Conservation (phyloP, 2,888 invertebrate genomes). For the Ophion slaviceki region DNA sequence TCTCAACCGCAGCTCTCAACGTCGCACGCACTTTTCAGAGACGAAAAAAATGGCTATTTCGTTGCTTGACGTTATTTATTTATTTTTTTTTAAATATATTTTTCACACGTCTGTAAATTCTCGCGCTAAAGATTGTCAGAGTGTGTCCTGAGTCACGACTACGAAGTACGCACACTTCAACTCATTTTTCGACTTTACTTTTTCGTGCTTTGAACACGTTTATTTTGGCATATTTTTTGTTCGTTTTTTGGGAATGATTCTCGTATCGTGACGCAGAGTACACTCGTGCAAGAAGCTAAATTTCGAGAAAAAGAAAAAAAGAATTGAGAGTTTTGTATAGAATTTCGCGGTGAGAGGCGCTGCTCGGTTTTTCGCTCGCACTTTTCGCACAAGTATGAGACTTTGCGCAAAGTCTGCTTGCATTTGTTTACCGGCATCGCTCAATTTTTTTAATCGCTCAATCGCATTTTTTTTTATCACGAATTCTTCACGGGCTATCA, state of each 20-base stretch:
- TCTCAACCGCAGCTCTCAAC: not conserved
- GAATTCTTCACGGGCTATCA: not conserved
- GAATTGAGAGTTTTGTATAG: not conserved
- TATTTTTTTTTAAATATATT: not conserved
- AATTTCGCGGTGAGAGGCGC: constrained; percentile 17
- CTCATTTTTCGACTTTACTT: constrained; percentile 14
- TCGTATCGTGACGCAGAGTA: constrained; percentile 37
- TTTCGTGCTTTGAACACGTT: not conserved
- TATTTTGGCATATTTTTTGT: not conserved
- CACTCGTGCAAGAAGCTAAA: not conserved
- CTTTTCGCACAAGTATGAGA: constrained; percentile 72
- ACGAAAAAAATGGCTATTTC: not conserved
- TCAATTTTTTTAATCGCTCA: not conserved
- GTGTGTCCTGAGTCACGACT: constrained; percentile 47
- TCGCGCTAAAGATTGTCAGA: constrained; percentile 33
- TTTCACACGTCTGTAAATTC: constrained; percentile 3
- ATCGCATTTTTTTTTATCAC: constrained; percentile 4
- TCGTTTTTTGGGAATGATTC: constrained; percentile 25
- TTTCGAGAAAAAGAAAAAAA: not conserved
- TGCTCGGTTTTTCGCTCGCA: constrained; percentile 58
- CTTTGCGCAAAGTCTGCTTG: constrained; percentile 68
- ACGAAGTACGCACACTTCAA: constrained; percentile 49
- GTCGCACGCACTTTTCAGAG: constrained; percentile 1
- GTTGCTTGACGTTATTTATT: not conserved
- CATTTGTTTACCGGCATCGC: constrained; percentile 35